phyloP scores from a whole-genome alignment of 2,888 invertebrate species.

The Meliscaeva auricollis region DNA sequence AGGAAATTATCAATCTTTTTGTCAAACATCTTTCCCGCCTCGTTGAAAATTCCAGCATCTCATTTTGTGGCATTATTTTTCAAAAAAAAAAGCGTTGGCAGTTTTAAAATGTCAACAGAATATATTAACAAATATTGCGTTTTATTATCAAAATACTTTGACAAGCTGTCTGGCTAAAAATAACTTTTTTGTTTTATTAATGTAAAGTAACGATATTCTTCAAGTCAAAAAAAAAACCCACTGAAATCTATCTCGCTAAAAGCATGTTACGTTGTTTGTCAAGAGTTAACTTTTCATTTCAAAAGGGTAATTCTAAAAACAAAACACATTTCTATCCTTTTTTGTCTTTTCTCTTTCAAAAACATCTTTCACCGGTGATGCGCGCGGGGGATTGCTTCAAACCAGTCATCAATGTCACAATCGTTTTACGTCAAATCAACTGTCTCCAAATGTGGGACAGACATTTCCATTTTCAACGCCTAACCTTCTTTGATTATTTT shows the following conservation, averaged over 20 bases:
- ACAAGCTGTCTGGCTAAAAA: slow-evolving; percentile 14
- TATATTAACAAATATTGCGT: not conserved
- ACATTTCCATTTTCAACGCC: not conserved
- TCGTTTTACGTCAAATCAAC: slow-evolving; percentile 25
- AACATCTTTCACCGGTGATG: not conserved
- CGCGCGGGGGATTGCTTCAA: slow-evolving; percentile 8
- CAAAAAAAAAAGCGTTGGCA: not conserved
- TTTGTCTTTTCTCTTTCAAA: not conserved
- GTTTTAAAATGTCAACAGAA: not conserved
- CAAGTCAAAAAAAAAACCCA: not conserved
- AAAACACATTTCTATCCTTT: not conserved
- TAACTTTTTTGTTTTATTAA: slow-evolving; percentile 11
- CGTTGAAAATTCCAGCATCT: too few species aligned
- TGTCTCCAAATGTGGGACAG: slow-evolving; percentile 15
- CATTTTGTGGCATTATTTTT: not conserved
- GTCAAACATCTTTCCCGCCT: too few species aligned
- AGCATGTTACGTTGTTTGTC: not conserved
- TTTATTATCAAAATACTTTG: slow-evolving; percentile 21
- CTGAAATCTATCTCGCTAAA: not conserved
- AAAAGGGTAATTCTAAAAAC: not conserved
- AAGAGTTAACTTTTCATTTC: not conserved
- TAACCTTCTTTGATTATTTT: slow-evolving; percentile 18
- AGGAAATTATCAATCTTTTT: too few species aligned
- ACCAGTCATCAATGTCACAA: slow-evolving; percentile 31
- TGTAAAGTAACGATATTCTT: not conserved